These are phyloP conservation scores for Progne subis DNA, from an alignment of 2,113 vertebrate species.

Conservation along the genomic window DNA sequence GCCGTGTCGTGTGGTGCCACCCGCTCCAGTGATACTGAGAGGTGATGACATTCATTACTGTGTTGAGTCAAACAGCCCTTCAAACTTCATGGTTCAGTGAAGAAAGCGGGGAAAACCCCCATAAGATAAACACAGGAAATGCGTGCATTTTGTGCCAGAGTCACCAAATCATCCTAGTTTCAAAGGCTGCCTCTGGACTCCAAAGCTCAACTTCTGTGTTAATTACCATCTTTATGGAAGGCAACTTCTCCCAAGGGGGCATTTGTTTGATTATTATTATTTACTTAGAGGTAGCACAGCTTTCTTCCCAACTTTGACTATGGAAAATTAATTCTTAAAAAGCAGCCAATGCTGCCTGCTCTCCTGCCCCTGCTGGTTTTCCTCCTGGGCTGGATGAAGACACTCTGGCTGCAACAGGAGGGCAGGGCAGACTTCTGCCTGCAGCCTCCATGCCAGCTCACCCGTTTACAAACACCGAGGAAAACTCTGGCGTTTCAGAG, in stretches of 20 bases:
- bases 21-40: accelerated
- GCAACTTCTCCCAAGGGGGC: conserved; percentile 47
- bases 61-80: neutral
- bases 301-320: neutral
- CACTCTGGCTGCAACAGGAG: neutral
- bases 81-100: neutral
- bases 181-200: neutral
- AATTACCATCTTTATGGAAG: conserved; percentile 70
- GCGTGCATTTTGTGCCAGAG: neutral
- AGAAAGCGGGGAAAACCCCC: neutral
- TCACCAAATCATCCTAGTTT: neutral
- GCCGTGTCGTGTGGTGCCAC: neutral
- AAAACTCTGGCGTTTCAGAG: accelerated
- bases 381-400: neutral
- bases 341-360: accelerated
- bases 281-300: conserved; percentile 35
- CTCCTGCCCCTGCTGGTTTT: neutral
- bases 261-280: conserved; percentile 59
- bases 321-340: conserved; percentile 16
- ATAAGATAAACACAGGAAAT: neutral
- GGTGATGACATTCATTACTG: neutral
- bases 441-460: neutral
- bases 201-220: neutral
- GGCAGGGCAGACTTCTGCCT: neutral
- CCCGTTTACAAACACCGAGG: accelerated